Evolutionary conservation across 2,797 vertebrate genomes (phyloP), one percentile per base, ranked within the genome.

Genomic region (Carduelis carduelis): DNA sequence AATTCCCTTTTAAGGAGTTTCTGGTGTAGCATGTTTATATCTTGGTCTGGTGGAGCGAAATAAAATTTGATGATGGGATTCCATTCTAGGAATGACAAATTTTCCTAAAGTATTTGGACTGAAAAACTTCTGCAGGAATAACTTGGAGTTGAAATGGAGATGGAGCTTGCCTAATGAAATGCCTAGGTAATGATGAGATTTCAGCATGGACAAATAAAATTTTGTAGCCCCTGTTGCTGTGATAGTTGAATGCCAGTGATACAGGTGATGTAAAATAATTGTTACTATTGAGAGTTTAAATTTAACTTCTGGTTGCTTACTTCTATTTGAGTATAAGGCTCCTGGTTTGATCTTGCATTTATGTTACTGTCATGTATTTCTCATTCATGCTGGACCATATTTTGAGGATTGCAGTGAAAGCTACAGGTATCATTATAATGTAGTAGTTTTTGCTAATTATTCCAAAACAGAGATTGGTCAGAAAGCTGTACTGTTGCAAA

Each of bases 381-480:
- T 27, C 4, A 1, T 56, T 50, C 4, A 4, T 0, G 0, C 26
- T 68, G 56, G 41, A 37, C 27, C 1, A 1, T 34, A 26, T 78
- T 77, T 41, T 86, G 50, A 86, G 39, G 28, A n/a, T 65, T 56
- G 49, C 7, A 53, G 37, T 66, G 26, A 60, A 77, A 89, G 47
- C 43, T 46, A 12, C 8, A 37, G 17, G 9, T 76, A 34, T 37
- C 17, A 19, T 24, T 50, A 28, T 68, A n/a, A 24, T 59, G 14
- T 34, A 55, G 35, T 66, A 68, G 44, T 18, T 86, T 61, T 21
- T 26, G 2, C 59, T 65, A 56, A 32, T 76, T 83, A 30, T 74
- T 19, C 32, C 14, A 28, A 66, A 93, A 39, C n/a, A 14, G 34
- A 39, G 43, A 5, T 24, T 80, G 30, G 12, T 70, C 28, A 41